phyloP scores from a whole-genome alignment of 1,140 invertebrate species.

The Orchestia grillus region DNA sequence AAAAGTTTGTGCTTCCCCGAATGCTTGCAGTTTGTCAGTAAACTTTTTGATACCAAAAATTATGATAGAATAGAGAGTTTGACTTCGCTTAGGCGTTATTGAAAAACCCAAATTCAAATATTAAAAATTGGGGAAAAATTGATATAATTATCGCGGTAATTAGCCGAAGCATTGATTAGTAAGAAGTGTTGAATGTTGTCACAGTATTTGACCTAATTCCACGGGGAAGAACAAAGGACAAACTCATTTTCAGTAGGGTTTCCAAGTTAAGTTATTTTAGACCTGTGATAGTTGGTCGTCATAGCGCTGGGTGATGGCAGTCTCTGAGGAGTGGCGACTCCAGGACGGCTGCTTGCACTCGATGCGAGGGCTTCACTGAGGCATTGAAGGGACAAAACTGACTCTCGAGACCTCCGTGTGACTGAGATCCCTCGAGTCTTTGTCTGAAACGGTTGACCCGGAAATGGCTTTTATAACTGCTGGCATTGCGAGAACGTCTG shows the following conservation, averaged over 20 bases:
- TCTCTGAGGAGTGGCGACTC: background rate
- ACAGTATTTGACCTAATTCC: background rate
- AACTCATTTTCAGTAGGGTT: background rate
- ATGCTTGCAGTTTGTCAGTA: background rate
- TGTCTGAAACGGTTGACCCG: background rate
- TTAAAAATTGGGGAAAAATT: background rate
- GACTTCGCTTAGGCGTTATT: background rate
- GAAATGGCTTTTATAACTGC: background rate
- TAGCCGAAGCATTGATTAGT: background rate
- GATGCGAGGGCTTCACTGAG: background rate
- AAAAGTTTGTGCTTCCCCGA: background rate
- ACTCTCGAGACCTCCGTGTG: background rate
- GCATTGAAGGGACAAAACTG: background rate
- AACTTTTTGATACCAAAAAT: background rate
- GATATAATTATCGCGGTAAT: background rate
- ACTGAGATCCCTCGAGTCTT: background rate
- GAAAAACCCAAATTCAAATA: background rate
- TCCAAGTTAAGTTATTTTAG: background rate
- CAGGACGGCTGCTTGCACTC: background rate
- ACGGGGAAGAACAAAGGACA: background rate
- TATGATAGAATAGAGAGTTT: background rate
- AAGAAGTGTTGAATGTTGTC: background rate
- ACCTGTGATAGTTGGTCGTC: background rate
- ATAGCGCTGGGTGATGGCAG: background rate
- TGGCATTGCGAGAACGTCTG: background rate